phyloP scores from a whole-genome alignment of 2,797 vertebrate genomes.

The Lacerta agilis region DNA sequence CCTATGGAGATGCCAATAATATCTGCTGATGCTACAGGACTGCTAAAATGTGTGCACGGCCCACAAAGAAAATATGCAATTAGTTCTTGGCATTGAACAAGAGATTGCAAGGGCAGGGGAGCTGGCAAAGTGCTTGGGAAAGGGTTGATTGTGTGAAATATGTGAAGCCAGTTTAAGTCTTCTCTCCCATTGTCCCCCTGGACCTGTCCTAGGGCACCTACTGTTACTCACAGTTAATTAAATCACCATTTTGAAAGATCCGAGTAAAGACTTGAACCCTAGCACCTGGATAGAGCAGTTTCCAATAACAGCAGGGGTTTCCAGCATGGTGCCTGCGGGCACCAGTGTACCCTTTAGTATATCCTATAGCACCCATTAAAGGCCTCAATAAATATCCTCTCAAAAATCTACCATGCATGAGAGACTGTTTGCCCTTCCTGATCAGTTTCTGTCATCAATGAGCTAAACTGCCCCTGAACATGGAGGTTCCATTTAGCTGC shows the following conservation, averaged over 20 bases:
- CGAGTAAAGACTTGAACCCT: not conserved
- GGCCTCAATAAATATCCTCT: no score
- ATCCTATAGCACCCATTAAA: no score
- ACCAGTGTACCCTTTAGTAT: no score
- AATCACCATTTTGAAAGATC: not conserved
- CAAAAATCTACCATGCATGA: no score
- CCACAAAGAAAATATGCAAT: slow-evolving; percentile 30
- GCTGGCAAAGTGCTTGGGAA: slow-evolving; percentile 12
- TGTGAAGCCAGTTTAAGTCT: not conserved
- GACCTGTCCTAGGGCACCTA: not conserved
- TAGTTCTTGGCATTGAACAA: not conserved
- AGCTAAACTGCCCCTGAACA: not conserved
- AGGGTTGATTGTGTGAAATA: not conserved
- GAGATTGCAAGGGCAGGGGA: not conserved
- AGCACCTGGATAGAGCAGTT: not conserved
- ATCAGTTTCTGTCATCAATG: not conserved
- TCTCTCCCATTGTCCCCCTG: not conserved
- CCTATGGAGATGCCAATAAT: not conserved
- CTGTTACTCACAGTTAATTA: not conserved
- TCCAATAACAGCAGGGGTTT: not conserved
- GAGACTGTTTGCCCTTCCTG: no score
- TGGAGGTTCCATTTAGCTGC: not conserved
- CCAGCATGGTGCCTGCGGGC: no score
- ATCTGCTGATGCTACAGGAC: slow-evolving; percentile 19
- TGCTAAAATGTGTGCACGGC: slow-evolving; percentile 29